These are phyloP conservation scores for Xanthorhoe designata DNA, from an alignment of 2,888 invertebrate genomes.

Conservation along the genomic window DNA sequence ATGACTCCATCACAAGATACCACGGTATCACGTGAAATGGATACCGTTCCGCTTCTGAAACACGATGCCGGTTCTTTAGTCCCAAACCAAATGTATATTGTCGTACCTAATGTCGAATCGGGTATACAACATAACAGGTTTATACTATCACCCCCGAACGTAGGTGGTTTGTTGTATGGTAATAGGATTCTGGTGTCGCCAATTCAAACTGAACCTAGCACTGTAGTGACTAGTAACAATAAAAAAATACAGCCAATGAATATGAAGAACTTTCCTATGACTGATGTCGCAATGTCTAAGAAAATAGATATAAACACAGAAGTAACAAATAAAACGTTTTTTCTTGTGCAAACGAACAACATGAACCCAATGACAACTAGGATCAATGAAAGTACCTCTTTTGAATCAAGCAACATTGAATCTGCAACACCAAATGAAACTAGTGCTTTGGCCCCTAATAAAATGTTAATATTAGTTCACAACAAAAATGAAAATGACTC, in stretches of 20 bases:
- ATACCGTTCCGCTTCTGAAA: slow-evolving; percentile 12
- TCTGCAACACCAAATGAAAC: slow-evolving; percentile 1
- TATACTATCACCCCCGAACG: slow-evolving; percentile 13
- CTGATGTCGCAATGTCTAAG: not conserved
- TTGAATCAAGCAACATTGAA: slow-evolving; percentile 11
- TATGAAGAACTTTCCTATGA: not conserved
- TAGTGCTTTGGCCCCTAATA: slow-evolving; percentile 3
- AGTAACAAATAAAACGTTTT: slow-evolving; percentile 18
- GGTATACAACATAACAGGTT: slow-evolving; percentile 7
- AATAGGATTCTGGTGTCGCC: slow-evolving; percentile 19
- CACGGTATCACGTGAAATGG: not conserved
- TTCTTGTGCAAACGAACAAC: slow-evolving; percentile 13
- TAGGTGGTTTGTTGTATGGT: slow-evolving; percentile 4
- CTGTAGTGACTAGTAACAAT: not conserved
- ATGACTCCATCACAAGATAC: not conserved
- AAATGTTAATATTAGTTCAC: slow-evolving; percentile 20
- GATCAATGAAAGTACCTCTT: slow-evolving; percentile 7
- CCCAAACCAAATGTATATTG: slow-evolving; percentile 20
- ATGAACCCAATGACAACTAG: not conserved
- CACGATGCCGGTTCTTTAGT: slow-evolving; percentile 4
- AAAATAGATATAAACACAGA: slow-evolving; percentile 11
- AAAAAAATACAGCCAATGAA: slow-evolving; percentile 7
- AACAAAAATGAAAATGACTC: slow-evolving; percentile 16
- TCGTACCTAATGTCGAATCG: slow-evolving; percentile 14
- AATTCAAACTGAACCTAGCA: slow-evolving; percentile 12